Conservation (phyloP, 2,113 vertebrate genomes). For the Nestor notabilis region DNA sequence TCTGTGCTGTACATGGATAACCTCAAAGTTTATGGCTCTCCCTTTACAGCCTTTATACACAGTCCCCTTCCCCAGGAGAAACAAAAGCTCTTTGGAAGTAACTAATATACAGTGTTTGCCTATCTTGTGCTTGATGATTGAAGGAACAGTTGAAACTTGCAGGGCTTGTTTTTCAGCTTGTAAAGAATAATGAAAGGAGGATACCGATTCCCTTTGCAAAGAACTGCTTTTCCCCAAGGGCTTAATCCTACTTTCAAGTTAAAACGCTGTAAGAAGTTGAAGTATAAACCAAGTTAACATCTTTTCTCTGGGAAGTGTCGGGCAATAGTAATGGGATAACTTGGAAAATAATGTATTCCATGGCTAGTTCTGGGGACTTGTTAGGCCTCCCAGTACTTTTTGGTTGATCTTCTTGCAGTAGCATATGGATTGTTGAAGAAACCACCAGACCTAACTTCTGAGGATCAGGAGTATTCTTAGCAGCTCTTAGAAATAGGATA, state of each 20-base stretch:
- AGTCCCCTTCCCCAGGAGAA: background rate
- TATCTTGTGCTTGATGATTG: background rate
- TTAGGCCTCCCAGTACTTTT: background rate
- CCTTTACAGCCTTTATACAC: background rate
- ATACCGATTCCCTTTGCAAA: background rate
- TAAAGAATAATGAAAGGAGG: background rate
- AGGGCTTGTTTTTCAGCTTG: background rate
- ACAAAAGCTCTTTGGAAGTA: background rate
- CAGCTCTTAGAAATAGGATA: background rate
- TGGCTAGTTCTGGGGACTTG: background rate
- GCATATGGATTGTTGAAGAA: background rate
- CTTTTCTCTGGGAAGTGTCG: background rate
- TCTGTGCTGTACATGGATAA: background rate
- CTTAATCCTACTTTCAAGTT: background rate
- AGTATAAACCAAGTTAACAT: background rate
- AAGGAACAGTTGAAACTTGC: background rate
- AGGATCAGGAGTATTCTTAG: background rate
- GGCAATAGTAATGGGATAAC: background rate
- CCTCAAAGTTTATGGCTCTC: background rate
- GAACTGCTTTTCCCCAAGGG: background rate
- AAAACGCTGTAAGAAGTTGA: background rate
- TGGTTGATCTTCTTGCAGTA: background rate
- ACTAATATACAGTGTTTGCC: background rate
- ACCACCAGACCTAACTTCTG: background rate
- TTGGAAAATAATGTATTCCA: background rate